Conservation (phyloP, 2,797 vertebrate species). For the Amniataba percoides region DNA sequence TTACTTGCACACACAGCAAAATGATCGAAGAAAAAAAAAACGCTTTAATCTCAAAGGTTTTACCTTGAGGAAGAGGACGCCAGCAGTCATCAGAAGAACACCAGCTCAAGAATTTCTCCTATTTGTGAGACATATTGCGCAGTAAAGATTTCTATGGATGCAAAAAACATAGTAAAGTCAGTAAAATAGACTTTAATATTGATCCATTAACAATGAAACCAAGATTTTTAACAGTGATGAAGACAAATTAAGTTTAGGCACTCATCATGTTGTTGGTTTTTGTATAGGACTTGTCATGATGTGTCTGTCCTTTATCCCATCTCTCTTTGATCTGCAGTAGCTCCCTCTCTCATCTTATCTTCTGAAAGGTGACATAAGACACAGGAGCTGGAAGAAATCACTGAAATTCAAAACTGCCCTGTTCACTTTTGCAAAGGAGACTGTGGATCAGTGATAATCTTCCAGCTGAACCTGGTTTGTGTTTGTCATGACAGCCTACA, state of each 20-base stretch:
- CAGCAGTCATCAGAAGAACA: conserved; percentile 3
- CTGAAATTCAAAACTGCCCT: conserved; percentile 49
- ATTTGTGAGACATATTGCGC: neutral
- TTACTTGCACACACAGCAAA: conserved; percentile 24
- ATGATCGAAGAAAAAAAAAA: neutral
- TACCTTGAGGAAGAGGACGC: neutral
- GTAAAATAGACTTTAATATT: no score
- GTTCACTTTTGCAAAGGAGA: conserved; percentile 52
- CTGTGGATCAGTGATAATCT: conserved; percentile 66
- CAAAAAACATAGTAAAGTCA: no score
- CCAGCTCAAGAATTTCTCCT: neutral
- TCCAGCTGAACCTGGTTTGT: conserved; percentile 72
- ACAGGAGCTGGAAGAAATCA: conserved; percentile 43
- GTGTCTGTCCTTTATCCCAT: conserved; percentile 23
- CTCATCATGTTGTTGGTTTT: neutral
- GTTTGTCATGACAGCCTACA: conserved; percentile 75
- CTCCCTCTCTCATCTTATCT: conserved; percentile 42
- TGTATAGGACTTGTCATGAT: conserved; percentile 4
- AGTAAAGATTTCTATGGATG: neutral
- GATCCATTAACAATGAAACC: neutral
- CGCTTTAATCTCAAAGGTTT: conserved; percentile 13
- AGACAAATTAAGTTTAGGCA: neutral
- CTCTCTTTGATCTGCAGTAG: conserved; percentile 49
- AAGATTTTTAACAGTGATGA: neutral
- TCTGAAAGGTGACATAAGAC: conserved; percentile 37